phyloP scores from a whole-genome alignment of 2,888 invertebrate species.

The Frankliniella intonsa region DNA sequence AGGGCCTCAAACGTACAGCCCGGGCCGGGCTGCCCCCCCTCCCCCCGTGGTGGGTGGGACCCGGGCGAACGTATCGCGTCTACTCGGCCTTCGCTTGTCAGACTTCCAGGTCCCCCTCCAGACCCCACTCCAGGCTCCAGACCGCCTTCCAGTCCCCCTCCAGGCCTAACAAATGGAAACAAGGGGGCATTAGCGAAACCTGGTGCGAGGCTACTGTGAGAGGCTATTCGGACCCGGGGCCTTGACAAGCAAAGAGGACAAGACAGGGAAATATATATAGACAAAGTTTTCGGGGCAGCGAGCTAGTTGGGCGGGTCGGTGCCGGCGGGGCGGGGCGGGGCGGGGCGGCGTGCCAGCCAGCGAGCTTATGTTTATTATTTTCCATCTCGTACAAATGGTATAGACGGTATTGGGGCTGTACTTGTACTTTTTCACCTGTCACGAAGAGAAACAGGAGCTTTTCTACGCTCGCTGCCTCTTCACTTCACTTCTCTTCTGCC shows the following conservation, averaged over 20 bases:
- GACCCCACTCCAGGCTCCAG: not conserved
- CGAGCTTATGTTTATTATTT: conserved; percentile 6
- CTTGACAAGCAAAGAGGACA: conserved; percentile 24
- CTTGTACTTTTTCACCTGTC: conserved; percentile 22
- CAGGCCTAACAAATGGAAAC: not conserved
- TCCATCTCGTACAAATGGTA: conserved; percentile 12
- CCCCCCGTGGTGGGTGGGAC: not conserved
- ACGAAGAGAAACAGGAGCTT: not conserved
- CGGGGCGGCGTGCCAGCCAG: not conserved
- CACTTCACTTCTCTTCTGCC: not conserved
- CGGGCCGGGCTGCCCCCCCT: no score
- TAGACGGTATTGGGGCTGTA: not conserved
- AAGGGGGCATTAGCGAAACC: not conserved
- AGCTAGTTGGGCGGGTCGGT: not conserved
- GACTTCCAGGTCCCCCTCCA: no score
- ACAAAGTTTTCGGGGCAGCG: conserved; percentile 1
- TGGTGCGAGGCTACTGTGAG: not conserved
- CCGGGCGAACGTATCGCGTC: not conserved
- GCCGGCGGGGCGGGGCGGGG: not conserved
- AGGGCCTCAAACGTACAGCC: not conserved
- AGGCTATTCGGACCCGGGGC: not conserved
- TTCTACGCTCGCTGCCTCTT: not conserved
- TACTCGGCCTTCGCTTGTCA: not conserved
- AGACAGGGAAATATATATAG: conserved; percentile 25
- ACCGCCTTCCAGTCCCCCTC: not conserved